A percentile compares a stretch with the other conserved stretches of the same genome.
These are phyloP conservation scores for Leptarthrus brevirostris DNA, from an alignment of 2,888 invertebrate species.

Conservation along the genomic window DNA sequence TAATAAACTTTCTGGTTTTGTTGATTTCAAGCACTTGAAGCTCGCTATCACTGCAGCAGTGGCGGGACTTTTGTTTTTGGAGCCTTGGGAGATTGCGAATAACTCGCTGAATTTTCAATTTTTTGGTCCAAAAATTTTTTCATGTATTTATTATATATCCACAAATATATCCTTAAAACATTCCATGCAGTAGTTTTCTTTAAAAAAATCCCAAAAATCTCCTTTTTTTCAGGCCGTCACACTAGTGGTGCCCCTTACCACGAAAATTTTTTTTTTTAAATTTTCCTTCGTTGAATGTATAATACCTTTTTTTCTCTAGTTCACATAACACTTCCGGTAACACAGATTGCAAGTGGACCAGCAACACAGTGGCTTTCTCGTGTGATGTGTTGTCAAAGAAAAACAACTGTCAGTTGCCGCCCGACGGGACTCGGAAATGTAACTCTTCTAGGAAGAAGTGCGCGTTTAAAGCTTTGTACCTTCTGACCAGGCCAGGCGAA, in stretches of 20 bases:
- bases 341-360: too few relatives aligned
- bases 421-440: too few relatives aligned
- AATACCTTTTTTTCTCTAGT: too few relatives aligned
- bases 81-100: neutral
- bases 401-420: too few relatives aligned
- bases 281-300: too few relatives aligned
- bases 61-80: neutral
- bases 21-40: neutral
- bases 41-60: neutral
- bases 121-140: neutral
- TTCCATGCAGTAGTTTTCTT: neutral
- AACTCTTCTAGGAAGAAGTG: too few relatives aligned
- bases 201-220: neutral
- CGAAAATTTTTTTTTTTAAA: too few relatives aligned
- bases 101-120: neutral
- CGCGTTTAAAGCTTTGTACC: too few relatives aligned
- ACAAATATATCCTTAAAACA: neutral
- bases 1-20: neutral
- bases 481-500: too few relatives aligned
- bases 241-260: neutral
- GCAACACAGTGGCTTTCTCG: too few relatives aligned
- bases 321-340: too few relatives aligned
- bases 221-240: neutral
- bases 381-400: too few relatives aligned
- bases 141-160: neutral